Conservation (phyloP, 1,140 invertebrate genomes). For the Parapsyche elsis region DNA sequence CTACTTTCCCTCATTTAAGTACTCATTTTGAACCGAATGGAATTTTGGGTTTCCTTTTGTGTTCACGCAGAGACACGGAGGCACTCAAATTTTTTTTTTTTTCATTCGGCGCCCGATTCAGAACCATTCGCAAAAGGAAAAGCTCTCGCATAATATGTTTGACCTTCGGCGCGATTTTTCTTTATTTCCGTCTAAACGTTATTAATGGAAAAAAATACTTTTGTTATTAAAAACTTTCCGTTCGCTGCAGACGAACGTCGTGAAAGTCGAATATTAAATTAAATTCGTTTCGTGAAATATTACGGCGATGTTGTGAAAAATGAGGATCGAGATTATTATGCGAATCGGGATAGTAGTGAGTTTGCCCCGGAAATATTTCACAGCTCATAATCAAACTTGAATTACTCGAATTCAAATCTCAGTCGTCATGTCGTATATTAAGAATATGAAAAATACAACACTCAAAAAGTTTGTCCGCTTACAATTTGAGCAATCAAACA, state of each 20-base stretch:
- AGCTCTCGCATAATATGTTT: background rate
- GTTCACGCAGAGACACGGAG: no score
- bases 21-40: no score
- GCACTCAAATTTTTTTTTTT: no score
- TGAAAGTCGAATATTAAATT: conserved; percentile 16
- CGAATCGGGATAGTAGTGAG: no score
- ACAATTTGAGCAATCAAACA: no score
- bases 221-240: conserved; percentile 7
- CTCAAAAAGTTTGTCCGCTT: no score
- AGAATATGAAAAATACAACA: no score
- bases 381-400: no score
- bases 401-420: background rate
- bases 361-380: no score
- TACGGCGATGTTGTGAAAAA: conserved; percentile 6
- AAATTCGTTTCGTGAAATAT: background rate
- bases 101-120: background rate
- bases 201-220: conserved; percentile 20
- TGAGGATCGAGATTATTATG: background rate
- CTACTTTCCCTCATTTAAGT: no score
- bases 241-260: background rate
- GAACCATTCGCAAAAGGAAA: background rate
- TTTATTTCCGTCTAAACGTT: conserved; percentile 14
- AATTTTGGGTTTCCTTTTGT: no score
- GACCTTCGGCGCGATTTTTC: background rate
- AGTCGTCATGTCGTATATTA: background rate